Evolutionary conservation across 2,888 invertebrate genomes (phyloP).

Genomic region (Incurvaria masculella): DNA sequence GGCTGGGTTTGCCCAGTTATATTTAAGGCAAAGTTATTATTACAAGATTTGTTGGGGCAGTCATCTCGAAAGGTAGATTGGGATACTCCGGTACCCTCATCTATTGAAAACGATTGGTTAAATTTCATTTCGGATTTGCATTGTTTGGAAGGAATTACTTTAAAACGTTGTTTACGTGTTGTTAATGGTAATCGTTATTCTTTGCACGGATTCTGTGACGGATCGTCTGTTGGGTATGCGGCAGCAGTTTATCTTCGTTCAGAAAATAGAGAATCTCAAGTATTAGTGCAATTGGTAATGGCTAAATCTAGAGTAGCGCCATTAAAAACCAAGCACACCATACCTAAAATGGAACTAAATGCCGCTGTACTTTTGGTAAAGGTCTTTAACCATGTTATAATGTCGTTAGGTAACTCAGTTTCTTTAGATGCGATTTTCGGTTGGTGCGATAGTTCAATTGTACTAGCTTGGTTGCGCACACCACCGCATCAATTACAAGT

Average conservation of each 20-base stretch:
- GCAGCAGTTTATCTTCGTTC: not conserved
- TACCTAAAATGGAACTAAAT: constrained; percentile 5
- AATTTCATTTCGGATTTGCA: not conserved
- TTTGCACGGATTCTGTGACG: constrained; percentile 1
- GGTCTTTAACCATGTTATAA: not conserved
- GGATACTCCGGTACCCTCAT: not conserved
- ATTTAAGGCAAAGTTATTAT: not conserved
- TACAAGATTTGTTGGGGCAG: not conserved
- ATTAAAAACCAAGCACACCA: constrained; percentile 1
- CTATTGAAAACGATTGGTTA: not conserved
- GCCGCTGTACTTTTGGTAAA: not conserved
- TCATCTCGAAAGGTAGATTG: not conserved
- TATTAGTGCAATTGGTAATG: not conserved
- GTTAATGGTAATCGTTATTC: not conserved
- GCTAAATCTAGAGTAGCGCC: constrained; percentile 5
- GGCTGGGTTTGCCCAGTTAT: constrained; percentile 1
- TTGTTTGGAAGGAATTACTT: not conserved
- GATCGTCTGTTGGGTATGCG: not conserved
- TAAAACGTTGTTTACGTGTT: not conserved
- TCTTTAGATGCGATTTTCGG: not conserved
- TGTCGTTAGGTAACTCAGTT: not conserved
- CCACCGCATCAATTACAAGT: constrained; percentile 3
- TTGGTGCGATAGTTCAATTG: constrained; percentile 7
- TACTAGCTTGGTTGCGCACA: constrained; percentile 3
- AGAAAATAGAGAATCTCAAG: not conserved